Conservation (phyloP, 2,888 invertebrate species). For the Cataglyphis altisquamis region DNA sequence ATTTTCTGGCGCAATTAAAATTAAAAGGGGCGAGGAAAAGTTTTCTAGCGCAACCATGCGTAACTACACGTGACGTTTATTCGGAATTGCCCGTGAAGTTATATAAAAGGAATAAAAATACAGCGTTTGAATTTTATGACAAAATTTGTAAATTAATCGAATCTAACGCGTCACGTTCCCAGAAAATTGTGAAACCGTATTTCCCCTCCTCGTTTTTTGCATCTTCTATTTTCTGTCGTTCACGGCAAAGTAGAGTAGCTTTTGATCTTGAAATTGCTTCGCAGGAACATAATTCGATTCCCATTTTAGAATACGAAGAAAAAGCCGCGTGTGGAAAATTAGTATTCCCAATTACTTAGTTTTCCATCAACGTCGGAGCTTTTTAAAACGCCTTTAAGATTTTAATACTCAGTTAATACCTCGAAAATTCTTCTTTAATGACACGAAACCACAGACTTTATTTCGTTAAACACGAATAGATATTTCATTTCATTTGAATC, state of each 20-base stretch:
- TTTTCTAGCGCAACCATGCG: slow-evolving; percentile 8
- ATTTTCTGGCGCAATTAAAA: slow-evolving; percentile 24
- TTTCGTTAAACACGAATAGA: neutral
- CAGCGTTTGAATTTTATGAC: neutral
- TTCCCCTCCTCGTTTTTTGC: neutral
- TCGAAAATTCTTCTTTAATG: neutral
- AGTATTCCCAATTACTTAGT: slow-evolving; percentile 1
- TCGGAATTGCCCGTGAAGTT: neutral
- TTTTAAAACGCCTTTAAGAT: slow-evolving; percentile 1
- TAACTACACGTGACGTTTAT: slow-evolving; percentile 35
- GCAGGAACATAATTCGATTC: slow-evolving; percentile 18
- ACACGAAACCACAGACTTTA: neutral
- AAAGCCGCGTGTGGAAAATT: neutral
- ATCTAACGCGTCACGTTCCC: neutral
- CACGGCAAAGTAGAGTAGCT: neutral
- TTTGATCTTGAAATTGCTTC: slow-evolving; percentile 48
- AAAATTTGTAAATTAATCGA: slow-evolving; percentile 40
- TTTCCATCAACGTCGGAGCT: neutral
- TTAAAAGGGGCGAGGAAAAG: neutral
- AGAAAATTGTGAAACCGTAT: slow-evolving; percentile 11
- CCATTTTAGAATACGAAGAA: slow-evolving; percentile 1
- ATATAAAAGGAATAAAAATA: neutral
- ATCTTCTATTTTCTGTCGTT: neutral
- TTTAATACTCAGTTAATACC: neutral
- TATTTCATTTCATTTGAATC: neutral